A percentile compares a stretch with the other conserved stretches of the same genome.
These are phyloP conservation scores for Tuta absoluta DNA, from an alignment of 2,888 invertebrate species.

Conservation along the genomic window DNA sequence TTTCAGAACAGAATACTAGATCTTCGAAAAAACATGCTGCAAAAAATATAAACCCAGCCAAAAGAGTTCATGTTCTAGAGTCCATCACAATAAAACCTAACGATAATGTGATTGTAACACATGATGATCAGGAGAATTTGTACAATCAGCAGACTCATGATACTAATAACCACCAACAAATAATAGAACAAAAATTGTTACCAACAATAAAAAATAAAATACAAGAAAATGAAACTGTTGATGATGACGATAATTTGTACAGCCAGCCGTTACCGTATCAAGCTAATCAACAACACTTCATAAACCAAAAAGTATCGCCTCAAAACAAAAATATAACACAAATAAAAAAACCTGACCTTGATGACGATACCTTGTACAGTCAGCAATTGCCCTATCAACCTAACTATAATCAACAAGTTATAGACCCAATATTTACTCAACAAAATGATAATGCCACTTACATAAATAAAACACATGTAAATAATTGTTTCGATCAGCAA, in stretches of 20 bases:
- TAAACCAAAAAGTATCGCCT: background rate
- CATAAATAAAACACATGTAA: background rate
- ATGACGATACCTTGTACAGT: background rate
- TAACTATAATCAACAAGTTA: background rate
- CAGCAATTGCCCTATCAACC: conserved; percentile 5
- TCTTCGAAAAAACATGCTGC: conserved; percentile 34
- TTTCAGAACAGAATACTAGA: conserved; percentile 38
- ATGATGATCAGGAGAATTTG: background rate
- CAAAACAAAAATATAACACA: conserved; percentile 8
- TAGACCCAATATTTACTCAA: background rate
- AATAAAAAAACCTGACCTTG: background rate
- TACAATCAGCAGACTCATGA: background rate
- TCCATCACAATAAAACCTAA: conserved; percentile 54
- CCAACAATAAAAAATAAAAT: background rate
- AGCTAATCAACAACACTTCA: no score
- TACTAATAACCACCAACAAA: background rate
- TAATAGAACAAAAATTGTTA: background rate
- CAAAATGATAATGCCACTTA: background rate
- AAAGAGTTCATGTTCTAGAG: conserved; percentile 65
- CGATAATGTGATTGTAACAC: conserved; percentile 22
- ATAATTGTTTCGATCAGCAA: background rate
- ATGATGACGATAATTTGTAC: conserved; percentile 4
- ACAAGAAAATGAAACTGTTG: background rate
- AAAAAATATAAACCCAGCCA: conserved; percentile 53
- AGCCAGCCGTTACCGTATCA: background rate